Conservation (phyloP, 2,113 vertebrate species). For the Amblyornis subalaris region DNA sequence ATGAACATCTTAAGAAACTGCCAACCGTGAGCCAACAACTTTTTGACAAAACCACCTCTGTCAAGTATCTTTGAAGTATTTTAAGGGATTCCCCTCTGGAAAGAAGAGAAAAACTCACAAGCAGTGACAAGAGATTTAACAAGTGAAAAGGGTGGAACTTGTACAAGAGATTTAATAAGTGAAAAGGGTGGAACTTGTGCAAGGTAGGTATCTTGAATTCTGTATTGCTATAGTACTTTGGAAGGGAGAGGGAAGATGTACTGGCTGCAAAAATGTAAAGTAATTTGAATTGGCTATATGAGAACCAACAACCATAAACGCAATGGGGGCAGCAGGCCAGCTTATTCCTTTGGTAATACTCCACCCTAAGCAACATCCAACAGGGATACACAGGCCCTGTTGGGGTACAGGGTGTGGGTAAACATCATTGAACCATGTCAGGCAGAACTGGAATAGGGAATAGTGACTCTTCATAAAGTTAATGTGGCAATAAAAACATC, state of each 20-base stretch:
- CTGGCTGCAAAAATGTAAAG: neutral
- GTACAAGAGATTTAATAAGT: no score
- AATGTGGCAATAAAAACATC: neutral
- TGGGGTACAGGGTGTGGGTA: neutral
- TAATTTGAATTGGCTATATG: neutral
- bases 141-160: neutral
- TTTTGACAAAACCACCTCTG: neutral
- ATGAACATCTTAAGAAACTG: neutral
- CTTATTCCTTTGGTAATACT: constrained; percentile 17
- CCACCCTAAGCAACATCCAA: neutral
- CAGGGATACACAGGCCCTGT: neutral
- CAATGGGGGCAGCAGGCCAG: neutral
- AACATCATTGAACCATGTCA: neutral
- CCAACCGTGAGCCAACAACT: neutral
- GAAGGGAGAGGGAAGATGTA: neutral
- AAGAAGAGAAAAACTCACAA: neutral
- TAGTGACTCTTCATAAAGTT: neutral
- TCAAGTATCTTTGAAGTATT: neutral
- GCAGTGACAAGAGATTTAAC: neutral
- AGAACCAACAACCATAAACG: neutral
- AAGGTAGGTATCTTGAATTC: neutral
- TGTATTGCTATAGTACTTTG: constrained; percentile 3
- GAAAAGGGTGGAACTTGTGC: neutral
- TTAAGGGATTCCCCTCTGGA: neutral
- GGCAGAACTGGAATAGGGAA: neutral